Percentiles rank a stretch among this genome's conserved stretches.
These are phyloP conservation scores for Laspeyria flexula DNA, from an alignment of 2,888 invertebrate genomes.

Conservation along the genomic window DNA sequence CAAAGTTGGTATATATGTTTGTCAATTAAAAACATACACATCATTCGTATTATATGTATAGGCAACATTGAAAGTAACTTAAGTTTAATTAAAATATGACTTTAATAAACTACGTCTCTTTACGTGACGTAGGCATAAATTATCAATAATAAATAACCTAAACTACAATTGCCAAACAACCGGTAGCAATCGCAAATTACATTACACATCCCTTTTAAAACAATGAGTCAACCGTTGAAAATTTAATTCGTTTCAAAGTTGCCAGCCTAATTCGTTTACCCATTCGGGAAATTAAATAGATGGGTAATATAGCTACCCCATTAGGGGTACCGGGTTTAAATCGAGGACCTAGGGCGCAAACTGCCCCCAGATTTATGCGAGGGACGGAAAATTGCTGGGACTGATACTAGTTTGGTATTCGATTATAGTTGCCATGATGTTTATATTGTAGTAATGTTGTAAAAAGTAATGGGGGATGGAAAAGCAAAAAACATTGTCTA, in stretches of 20 bases:
- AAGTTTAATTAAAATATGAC: too few species aligned
- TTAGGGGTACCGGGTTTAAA: conserved; percentile 68
- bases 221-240: conserved; percentile 77
- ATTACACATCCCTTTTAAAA: conserved; percentile 24
- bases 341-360: conserved; percentile 66
- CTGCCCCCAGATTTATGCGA: conserved; percentile 73
- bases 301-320: conserved; percentile 83
- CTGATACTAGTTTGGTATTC: conserved; percentile 35
- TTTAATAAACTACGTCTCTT: too few species aligned
- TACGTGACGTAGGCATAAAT: too few species aligned
- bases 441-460: not conserved
- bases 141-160: not conserved
- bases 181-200: conserved; percentile 35
- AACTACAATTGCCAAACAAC: conserved; percentile 25
- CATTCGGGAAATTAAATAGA: conserved; percentile 85
- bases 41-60: too few species aligned
- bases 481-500: too few species aligned
- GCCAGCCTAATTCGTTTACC: conserved; percentile 83
- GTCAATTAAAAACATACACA: too few species aligned
- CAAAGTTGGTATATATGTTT: too few species aligned
- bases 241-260: conserved; percentile 82
- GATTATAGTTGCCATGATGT: conserved; percentile 18
- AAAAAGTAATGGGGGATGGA: too few species aligned
- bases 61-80: too few species aligned
- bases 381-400: conserved; percentile 63